Conservation (phyloP, 2,113 vertebrate species). For the Leucopternis melanops region DNA sequence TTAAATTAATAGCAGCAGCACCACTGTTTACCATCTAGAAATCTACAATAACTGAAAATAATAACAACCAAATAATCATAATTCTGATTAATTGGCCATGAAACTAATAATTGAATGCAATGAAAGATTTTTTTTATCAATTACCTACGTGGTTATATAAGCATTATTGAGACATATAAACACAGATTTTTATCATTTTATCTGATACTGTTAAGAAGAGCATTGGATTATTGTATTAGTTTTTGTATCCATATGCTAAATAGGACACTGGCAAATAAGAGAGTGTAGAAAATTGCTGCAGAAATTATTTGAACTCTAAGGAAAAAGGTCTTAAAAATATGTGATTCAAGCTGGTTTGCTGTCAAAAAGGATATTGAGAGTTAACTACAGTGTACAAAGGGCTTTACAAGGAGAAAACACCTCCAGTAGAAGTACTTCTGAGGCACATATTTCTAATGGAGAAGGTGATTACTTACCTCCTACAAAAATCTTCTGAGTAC, state of each 20-base stretch:
- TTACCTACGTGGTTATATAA: not conserved
- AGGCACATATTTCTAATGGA: not conserved
- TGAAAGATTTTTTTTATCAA: not conserved
- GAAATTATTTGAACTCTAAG: not conserved
- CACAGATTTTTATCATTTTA: not conserved
- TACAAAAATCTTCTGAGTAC: not conserved
- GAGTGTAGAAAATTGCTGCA: not conserved
- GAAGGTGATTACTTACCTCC: not conserved
- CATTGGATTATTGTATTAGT: not conserved
- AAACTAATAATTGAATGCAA: not conserved
- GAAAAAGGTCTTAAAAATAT: not conserved
- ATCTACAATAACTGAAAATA: not conserved
- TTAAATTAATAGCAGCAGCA: accelerated
- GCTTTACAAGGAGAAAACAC: not conserved
- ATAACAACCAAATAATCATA: not conserved
- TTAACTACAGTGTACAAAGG: not conserved
- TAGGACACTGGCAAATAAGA: not conserved
- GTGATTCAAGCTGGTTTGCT: not conserved
- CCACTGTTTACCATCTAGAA: not conserved
- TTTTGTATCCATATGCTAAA: not conserved
- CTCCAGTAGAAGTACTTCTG: not conserved
- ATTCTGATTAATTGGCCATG: not conserved
- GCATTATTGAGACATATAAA: not conserved
- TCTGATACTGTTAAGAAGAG: not conserved
- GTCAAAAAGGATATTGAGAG: not conserved